A percentile compares a stretch with the other conserved stretches of the same genome.
phyloP scores from a whole-genome alignment of 2,888 invertebrate genomes.

The Cotesia congregata region DNA sequence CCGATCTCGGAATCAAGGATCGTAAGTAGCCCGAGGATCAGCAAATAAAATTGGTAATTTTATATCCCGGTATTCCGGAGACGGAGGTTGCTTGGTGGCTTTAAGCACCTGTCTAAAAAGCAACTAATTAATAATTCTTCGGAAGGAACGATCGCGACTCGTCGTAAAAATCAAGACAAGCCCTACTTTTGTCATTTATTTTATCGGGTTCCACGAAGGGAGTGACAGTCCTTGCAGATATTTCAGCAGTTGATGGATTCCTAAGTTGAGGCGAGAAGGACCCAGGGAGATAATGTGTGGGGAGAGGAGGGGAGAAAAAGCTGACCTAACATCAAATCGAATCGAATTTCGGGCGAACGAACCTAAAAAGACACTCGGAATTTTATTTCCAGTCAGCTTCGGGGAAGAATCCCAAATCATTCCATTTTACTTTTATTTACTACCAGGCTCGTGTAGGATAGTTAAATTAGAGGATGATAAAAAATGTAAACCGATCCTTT shows the following conservation, averaged over 20 bases:
- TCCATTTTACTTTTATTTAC: neutral
- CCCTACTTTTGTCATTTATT: slow-evolving; percentile 41
- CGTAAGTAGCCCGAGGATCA: slow-evolving; percentile 43
- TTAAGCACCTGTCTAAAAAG: slow-evolving; percentile 53
- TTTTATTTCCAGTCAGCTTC: slow-evolving; percentile 19
- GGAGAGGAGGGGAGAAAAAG: slow-evolving; percentile 6
- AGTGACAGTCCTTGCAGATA: slow-evolving; percentile 40
- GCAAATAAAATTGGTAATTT: slow-evolving; percentile 66
- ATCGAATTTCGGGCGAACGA: slow-evolving; percentile 36
- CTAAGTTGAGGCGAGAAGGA: slow-evolving; percentile 1
- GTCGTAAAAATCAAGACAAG: slow-evolving; percentile 57
- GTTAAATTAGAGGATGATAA: neutral
- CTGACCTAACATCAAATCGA: slow-evolving; percentile 7
- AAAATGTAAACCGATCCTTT: neutral
- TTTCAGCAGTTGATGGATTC: slow-evolving; percentile 39
- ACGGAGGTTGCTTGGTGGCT: neutral
- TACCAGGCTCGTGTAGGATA: neutral
- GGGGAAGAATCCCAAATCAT: neutral
- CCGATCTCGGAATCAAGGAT: slow-evolving; percentile 53
- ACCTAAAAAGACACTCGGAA: slow-evolving; percentile 26
- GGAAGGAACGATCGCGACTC: slow-evolving; percentile 52
- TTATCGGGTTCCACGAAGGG: slow-evolving; percentile 46
- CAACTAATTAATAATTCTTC: slow-evolving; percentile 62
- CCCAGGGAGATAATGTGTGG: slow-evolving; percentile 8
- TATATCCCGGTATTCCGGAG: slow-evolving; percentile 47